A percentile compares a stretch with the other conserved stretches of the same genome.
phyloP scores from a whole-genome alignment of 2,888 invertebrate genomes.

The Creontiades dilutus region DNA sequence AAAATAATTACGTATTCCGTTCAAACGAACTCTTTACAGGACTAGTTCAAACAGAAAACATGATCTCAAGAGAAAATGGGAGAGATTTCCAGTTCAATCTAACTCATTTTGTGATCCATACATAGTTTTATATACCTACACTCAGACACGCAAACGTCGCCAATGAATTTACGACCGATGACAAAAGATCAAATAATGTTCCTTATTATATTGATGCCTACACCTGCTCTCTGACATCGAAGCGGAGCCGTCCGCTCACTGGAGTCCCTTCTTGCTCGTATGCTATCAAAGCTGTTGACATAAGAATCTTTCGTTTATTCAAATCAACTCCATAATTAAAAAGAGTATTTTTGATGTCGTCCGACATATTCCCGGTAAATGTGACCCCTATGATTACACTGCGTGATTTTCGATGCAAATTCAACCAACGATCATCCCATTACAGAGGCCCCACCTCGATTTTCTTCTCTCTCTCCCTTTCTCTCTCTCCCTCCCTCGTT shows the following conservation, averaged over 20 bases:
- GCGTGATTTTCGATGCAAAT: constrained; percentile 39
- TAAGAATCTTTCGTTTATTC: constrained; percentile 36
- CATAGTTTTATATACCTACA: background rate
- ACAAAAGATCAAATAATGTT: background rate
- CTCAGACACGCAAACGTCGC: too few relatives aligned
- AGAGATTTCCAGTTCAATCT: background rate
- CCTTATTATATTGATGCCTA: background rate
- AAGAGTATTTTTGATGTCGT: background rate
- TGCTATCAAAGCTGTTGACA: constrained; percentile 21
- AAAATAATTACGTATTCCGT: background rate
- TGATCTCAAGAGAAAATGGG: too few relatives aligned
- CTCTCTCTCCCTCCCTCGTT: background rate
- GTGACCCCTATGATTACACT: constrained; percentile 10
- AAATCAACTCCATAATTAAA: constrained; percentile 21
- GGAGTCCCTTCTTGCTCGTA: background rate
- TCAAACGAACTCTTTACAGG: background rate
- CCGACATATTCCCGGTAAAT: background rate
- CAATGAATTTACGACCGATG: background rate
- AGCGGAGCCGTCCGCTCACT: background rate
- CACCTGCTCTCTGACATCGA: background rate
- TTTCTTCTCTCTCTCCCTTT: background rate
- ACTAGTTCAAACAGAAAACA: background rate
- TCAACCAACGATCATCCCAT: constrained; percentile 7
- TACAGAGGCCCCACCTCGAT: background rate
- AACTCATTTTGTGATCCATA: background rate